Conservation (phyloP, 2,113 vertebrate species). For the Phalacrocorax brasilianus region DNA sequence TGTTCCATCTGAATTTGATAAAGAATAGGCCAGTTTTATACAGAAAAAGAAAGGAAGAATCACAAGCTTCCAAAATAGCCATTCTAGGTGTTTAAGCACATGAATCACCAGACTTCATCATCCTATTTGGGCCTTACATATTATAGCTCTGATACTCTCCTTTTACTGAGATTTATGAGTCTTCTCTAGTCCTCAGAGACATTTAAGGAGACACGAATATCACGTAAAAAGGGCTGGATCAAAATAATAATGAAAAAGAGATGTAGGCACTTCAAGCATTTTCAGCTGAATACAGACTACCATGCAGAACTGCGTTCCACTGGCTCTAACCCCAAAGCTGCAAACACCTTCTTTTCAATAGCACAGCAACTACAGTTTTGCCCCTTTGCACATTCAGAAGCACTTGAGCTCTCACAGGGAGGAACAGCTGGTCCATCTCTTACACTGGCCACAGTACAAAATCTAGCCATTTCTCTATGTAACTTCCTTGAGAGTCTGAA, state of each 20-base stretch:
- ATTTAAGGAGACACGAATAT: not conserved
- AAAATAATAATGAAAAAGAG: not conserved
- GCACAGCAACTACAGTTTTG: not conserved
- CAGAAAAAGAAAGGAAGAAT: not conserved
- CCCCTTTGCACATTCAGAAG: not conserved
- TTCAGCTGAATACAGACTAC: not conserved
- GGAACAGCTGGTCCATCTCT: not conserved
- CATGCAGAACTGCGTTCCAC: not conserved
- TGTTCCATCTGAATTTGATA: not conserved
- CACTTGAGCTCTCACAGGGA: not conserved
- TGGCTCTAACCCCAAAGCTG: not conserved
- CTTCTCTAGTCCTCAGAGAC: not conserved
- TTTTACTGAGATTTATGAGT: constrained; percentile 5
- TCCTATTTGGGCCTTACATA: not conserved
- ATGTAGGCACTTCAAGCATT: not conserved
- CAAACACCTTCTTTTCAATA: not conserved
- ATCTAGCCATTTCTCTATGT: not conserved
- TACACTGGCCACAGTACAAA: not conserved
- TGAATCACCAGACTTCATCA: not conserved
- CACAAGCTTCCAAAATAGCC: not conserved
- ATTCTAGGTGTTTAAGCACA: not conserved
- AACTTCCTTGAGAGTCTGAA: not conserved
- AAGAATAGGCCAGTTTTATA: not conserved
- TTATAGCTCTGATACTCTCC: not conserved
- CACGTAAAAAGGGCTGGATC: not conserved